Base-by-base conservation (phyloP, 2,113 vertebrate species). In the Caretta caretta region DNA sequence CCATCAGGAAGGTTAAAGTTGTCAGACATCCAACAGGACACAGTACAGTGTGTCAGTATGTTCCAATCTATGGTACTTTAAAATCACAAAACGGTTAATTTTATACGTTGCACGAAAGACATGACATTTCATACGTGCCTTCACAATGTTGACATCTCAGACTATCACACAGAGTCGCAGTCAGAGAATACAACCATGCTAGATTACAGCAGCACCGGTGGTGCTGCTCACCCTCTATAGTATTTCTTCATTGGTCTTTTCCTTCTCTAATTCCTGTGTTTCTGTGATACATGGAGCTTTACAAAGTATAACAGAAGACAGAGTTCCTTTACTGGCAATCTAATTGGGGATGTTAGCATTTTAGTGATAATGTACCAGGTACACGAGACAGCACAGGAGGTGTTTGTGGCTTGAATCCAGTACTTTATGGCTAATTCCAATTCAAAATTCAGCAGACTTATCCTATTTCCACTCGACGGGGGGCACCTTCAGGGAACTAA, bases 401-500 rank as follows among this genome's bases (percentile, higher is more conserved):
- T 78, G 75, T 25, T 46, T 76, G 42, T 48, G 75, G 20, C 24
- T 48, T 78, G 38, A 78, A 48, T 78, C 42, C 42, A 48, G 75
- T 48, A 48, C 42, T 48, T 8, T 4, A 48, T 78, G 42, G 42
- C 75, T 48, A 48, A 78, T 78, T 25, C 75, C 42, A 25, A 27
- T 27, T 78, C 42, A 76, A 42, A 76, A 76, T 76, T 25, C 72
- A 48, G 75, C 42, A 48, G 25, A 27, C 42, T 4, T 78, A 51
- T 54, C 69, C 72, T 14, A 6, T 80, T 29, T 8, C 38, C 25
- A 42, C 51, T 51, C 51, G 25, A 29, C 1, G 1, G 22, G 48
- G 25, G 76, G 25, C n/a, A n/a, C 38, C 25, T 9, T 0, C 0
- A 31, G 7, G 11, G 0, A 0, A 12, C 8, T 4, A 59, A 10